phyloP scores from a whole-genome alignment of 2,113 vertebrate genomes.

The Chaetorhynchus papuensis region DNA sequence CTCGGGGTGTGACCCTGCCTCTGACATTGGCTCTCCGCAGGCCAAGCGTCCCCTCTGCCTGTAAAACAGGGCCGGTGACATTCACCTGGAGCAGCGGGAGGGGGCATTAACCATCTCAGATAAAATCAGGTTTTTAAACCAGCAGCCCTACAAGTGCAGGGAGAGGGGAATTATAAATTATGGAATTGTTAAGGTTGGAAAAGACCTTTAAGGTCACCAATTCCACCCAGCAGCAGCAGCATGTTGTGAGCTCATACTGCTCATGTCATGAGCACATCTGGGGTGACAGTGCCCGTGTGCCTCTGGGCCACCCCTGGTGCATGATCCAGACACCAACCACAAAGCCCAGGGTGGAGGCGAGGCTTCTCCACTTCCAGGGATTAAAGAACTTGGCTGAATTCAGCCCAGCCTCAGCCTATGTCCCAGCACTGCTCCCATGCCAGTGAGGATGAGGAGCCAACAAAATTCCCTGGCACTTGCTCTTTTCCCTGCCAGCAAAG shows the following conservation, averaged over 20 bases:
- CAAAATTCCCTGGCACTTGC: neutral
- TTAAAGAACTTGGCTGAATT: neutral
- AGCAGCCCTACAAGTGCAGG: neutral
- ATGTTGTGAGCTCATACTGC: accelerated
- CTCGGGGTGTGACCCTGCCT: neutral
- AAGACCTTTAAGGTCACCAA: neutral
- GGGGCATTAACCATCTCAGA: neutral
- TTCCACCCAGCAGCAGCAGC: neutral
- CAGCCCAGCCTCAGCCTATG: neutral
- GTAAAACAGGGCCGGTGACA: accelerated
- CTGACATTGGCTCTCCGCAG: neutral
- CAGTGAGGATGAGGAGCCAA: accelerated
- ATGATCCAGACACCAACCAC: neutral
- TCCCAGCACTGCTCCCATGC: neutral
- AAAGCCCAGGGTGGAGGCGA: neutral
- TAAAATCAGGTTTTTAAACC: neutral
- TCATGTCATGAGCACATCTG: too few relatives aligned
- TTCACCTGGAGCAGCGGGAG: neutral
- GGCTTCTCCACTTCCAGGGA: neutral
- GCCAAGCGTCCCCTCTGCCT: neutral
- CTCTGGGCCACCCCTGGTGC: neutral
- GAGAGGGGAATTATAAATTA: neutral
- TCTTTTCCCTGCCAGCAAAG: neutral
- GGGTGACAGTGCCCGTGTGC: neutral
- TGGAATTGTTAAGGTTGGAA: neutral